Evolutionary conservation across 2,113 vertebrate genomes (phyloP).

Genomic region (Orycteropus afer): DNA sequence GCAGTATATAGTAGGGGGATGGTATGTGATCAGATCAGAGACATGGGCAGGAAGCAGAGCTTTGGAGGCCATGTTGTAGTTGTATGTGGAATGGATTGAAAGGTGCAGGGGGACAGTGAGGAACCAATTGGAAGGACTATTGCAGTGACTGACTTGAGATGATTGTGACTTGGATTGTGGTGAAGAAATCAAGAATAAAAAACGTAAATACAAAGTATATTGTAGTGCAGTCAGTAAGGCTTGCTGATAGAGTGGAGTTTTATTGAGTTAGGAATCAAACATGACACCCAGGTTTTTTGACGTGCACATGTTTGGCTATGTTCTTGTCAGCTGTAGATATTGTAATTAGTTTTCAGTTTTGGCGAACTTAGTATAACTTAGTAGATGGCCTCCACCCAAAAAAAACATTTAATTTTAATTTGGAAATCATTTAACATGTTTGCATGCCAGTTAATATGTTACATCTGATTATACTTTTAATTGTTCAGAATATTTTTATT

Average conservation of each 20-base stretch:
- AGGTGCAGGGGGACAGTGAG: not conserved
- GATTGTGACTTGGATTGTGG: not conserved
- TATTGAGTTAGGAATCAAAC: constrained; percentile 29
- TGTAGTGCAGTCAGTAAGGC: not conserved
- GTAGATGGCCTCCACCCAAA: not conserved
- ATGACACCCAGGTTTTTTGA: not conserved
- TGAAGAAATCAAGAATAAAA: not conserved
- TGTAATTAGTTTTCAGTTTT: constrained; percentile 9
- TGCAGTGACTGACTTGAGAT: not conserved
- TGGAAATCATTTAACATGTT: not conserved
- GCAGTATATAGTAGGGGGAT: not conserved
- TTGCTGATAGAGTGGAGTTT: not conserved
- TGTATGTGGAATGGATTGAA: not conserved
- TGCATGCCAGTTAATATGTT: not conserved
- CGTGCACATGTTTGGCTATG: not conserved
- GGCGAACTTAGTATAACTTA: not conserved
- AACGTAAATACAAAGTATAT: not conserved
- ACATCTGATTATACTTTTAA: constrained; percentile 15
- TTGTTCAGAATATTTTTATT: constrained; percentile 30
- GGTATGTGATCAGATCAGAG: not conserved
- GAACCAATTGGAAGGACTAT: not conserved
- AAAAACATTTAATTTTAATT: constrained; percentile 26
- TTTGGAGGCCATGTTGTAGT: not conserved
- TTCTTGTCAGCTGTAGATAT: not conserved
- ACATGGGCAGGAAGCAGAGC: not conserved